Evolutionary conservation across 2,797 vertebrate species (phyloP).

Genomic region (Macrochelys suwanniensis): DNA sequence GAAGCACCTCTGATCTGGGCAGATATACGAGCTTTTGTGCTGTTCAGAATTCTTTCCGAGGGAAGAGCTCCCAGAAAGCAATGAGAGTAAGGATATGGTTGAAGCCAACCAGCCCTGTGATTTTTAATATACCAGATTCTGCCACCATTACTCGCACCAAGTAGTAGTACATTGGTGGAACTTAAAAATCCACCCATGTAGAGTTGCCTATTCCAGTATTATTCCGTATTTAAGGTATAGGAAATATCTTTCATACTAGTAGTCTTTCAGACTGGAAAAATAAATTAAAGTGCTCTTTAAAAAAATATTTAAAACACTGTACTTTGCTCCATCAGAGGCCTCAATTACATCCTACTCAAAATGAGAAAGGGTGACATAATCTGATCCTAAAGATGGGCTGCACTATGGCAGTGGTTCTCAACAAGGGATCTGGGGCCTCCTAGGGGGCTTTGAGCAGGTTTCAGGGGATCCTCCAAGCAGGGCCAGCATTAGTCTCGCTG

Average conservation of each 20-base stretch:
- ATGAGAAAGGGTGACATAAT: not conserved
- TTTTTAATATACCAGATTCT: not conserved
- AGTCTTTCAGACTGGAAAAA: not conserved
- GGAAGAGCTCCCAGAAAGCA: rapidly evolving
- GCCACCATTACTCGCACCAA: not conserved
- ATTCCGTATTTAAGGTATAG: not conserved
- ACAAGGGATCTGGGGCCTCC: too few species aligned
- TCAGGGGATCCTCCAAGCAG: too few species aligned
- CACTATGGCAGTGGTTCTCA: too few species aligned
- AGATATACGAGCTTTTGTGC: not conserved
- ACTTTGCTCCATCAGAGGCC: not conserved
- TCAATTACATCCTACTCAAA: not conserved
- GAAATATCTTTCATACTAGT: rapidly evolving
- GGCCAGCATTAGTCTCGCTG: too few species aligned
- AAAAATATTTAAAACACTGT: not conserved
- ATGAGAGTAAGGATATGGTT: not conserved
- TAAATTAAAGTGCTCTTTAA: not conserved
- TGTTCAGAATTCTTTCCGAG: not conserved
- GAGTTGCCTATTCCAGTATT: not conserved
- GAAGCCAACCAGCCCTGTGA: not conserved
- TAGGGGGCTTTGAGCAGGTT: too few species aligned
- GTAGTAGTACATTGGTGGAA: rapidly evolving
- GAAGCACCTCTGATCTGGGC: not conserved
- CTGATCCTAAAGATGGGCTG: not conserved
- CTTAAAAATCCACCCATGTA: not conserved